Evolutionary conservation across 2,797 vertebrate genomes (phyloP), one percentile per base, ranked within the genome.

Genomic region (Denticeps clupeoides): DNA sequence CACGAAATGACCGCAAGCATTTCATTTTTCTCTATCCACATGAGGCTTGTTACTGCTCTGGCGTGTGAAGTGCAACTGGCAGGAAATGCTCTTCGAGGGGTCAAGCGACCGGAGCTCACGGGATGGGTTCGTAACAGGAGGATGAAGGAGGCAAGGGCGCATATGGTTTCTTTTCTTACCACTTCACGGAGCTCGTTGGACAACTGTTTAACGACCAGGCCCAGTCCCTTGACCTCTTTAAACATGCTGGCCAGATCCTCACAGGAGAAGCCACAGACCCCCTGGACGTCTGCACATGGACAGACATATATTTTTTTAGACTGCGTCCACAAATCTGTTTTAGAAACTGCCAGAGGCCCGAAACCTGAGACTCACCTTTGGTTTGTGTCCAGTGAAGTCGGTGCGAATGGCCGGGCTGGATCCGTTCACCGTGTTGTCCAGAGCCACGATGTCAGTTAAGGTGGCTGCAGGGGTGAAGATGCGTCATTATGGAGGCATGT

Each of bases 381-480:
- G 86, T 74, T 97, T 97, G 73, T 95, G 93, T 57, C 91, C 90
- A 0, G 85, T 88, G 67, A 86, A 97, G 62, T 93, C 87, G 2
- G 85, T 93, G 56, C 92, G 87, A 65, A 97, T 96, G 42, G 93
- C 92, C 6, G 92, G 90, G 54, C 91, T 92, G 65, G 95, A 94
- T 25, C 88, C 87, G 3, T 97, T 96, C 35, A 95, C 80, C 37
- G 88, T 84, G n/a, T 90, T 93, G 71, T 90, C 87, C 32, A 97
- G 66, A 64, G 87, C 89, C 70, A 97, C 82, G 54, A 91, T 67
- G 1, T 89, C 83, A 19, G 78, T 85, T 52, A 88, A 72, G 40
- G 80, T 60, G 63, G 79, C 80, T 79, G 62, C 26, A 16, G n/a
- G 4, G 9, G 51, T 7, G 19, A 55, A 6, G 51, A 40, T n/a